A percentile compares a stretch with the other conserved stretches of the same genome.
Evolutionary conservation across 1,140 invertebrate species (phyloP).

Genomic region (Drosophila littoralis): DNA sequence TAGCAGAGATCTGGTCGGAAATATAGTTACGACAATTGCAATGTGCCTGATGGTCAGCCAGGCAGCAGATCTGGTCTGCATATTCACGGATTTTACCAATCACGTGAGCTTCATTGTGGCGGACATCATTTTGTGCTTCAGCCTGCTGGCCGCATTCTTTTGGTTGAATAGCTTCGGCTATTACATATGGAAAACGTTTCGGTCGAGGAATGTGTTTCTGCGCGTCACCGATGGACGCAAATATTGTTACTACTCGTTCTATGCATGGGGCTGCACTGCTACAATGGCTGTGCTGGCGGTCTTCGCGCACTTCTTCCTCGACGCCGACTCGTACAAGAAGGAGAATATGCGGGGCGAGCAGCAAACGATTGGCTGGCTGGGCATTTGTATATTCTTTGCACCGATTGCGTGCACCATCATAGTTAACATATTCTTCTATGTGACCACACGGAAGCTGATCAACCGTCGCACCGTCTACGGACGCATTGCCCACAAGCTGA

Average conservation of each 20-base stretch:
- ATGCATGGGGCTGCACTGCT: slow-evolving; percentile 90
- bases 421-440: slow-evolving; percentile 91
- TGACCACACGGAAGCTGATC: slow-evolving; percentile 91
- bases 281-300: slow-evolving; percentile 89
- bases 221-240: slow-evolving; percentile 92
- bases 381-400: slow-evolving; percentile 91
- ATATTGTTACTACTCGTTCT: slow-evolving; percentile 93
- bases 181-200: slow-evolving; percentile 94
- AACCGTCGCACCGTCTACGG: slow-evolving; percentile 92
- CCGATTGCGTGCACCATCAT: slow-evolving; percentile 91
- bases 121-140: slow-evolving; percentile 90
- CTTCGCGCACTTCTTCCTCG: slow-evolving; percentile 92
- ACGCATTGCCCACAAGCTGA: slow-evolving; percentile 92
- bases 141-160: slow-evolving; percentile 91
- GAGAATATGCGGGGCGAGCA: slow-evolving; percentile 86
- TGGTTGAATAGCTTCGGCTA: slow-evolving; percentile 93
- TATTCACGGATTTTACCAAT: slow-evolving; percentile 91
- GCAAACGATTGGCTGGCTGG: slow-evolving; percentile 91
- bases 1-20: slow-evolving; percentile 90
- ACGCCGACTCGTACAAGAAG: slow-evolving; percentile 87
- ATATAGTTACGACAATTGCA: slow-evolving; percentile 92
- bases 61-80: slow-evolving; percentile 90
- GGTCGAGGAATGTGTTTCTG: slow-evolving; percentile 92
- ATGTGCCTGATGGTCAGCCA: slow-evolving; percentile 91
- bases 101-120: slow-evolving; percentile 91